phyloP scores from a whole-genome alignment of 2,888 invertebrate species.

The Orthonychiurus folsomi region DNA sequence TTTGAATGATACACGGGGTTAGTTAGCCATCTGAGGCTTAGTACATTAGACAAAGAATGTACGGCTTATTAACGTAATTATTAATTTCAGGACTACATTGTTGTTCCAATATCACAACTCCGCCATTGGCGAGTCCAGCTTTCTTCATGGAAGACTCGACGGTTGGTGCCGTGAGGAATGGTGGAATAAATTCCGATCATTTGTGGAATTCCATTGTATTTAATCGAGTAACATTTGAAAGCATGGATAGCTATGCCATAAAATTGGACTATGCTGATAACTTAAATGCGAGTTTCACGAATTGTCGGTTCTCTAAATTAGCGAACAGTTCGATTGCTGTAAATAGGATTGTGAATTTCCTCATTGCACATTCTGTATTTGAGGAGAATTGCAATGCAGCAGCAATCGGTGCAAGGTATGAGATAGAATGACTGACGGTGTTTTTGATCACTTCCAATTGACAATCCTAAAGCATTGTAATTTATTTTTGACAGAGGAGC shows the following conservation, averaged over 20 bases:
- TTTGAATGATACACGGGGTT: not conserved
- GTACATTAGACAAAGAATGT: not conserved
- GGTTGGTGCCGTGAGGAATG: not conserved
- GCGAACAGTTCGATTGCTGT: constrained; percentile 4
- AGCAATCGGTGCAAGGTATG: constrained; percentile 5
- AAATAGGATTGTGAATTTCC: not conserved
- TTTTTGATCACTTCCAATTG: not conserved
- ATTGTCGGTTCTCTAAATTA: constrained; percentile 7
- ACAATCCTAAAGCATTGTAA: not conserved
- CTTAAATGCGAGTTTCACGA: constrained; percentile 13
- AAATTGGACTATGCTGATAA: not conserved
- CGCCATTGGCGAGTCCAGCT: not conserved
- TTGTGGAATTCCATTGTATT: constrained; percentile 7
- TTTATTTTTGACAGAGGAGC: not conserved
- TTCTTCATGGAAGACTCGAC: constrained; percentile 1
- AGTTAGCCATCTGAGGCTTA: not conserved
- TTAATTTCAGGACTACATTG: not conserved
- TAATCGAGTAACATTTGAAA: not conserved
- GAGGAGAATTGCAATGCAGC: not conserved
- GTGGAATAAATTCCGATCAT: constrained; percentile 3
- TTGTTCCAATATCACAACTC: not conserved
- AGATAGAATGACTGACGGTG: not conserved
- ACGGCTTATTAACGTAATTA: not conserved
- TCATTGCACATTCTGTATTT: constrained; percentile 6
- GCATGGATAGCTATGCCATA: constrained; percentile 4